These are phyloP conservation scores for Apodemus speciosus DNA, from an alignment of 2,113 vertebrate species.

Conservation along the genomic window DNA sequence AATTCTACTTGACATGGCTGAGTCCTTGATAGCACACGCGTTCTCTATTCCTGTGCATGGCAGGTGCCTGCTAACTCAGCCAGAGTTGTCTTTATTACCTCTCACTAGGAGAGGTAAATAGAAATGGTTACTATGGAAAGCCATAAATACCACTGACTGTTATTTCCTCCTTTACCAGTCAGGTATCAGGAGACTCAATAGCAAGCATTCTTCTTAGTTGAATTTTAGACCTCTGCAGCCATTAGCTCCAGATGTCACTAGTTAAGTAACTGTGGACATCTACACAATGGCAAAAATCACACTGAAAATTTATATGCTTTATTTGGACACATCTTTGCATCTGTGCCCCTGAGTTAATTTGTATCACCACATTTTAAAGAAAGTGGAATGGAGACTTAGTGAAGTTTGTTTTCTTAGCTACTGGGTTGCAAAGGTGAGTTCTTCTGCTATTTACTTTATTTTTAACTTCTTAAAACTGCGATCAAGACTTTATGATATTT, in stretches of 20 bases:
- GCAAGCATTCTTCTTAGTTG: background rate
- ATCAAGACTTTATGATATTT: background rate
- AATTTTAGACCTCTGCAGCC: background rate
- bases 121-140: constrained; percentile 57
- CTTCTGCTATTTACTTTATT: background rate
- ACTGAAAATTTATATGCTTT: background rate
- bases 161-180: constrained; percentile 45
- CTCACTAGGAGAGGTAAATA: constrained; percentile 34
- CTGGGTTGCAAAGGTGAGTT: background rate
- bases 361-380: background rate
- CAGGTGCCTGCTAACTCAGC: background rate
- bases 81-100: constrained; percentile 28
- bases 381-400: background rate
- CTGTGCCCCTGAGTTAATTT: background rate
- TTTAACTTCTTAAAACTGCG: background rate
- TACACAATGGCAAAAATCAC: background rate
- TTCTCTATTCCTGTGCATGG: background rate
- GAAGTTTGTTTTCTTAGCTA: background rate
- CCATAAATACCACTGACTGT: constrained; percentile 38
- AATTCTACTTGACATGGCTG: constrained; percentile 10
- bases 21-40: constrained; percentile 17
- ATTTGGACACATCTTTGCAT: background rate
- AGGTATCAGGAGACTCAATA: background rate
- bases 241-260: background rate
- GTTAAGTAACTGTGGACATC: background rate